Conservation (phyloP, 2,888 invertebrate genomes). For the Polymixis lichenea region DNA sequence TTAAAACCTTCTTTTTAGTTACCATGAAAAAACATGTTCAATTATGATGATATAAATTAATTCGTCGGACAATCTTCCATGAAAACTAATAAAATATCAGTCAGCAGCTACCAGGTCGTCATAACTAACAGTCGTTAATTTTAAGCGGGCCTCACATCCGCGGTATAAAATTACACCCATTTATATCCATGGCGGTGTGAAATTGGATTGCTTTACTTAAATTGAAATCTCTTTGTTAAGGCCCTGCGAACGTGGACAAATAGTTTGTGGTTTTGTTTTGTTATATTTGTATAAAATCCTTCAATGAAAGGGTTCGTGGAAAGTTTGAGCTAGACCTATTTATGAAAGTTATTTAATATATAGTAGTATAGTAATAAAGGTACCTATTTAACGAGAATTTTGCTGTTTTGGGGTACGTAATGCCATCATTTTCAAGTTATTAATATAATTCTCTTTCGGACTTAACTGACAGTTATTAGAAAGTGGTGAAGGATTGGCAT, state of each 20-base stretch:
- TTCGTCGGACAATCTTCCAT: constrained; percentile 11
- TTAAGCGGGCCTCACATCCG: constrained; percentile 64
- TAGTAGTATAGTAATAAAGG: background rate
- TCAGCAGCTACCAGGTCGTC: constrained; percentile 60
- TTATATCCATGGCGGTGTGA: constrained; percentile 80
- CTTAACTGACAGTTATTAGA: background rate
- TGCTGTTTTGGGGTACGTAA: background rate
- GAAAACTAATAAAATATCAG: constrained; percentile 49
- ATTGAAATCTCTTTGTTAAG: constrained; percentile 78
- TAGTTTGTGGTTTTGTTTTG: constrained; percentile 43
- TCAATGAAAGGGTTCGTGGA: constrained; percentile 18
- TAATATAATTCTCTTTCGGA: background rate
- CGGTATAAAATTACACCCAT: constrained; percentile 76
- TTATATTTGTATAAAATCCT: constrained; percentile 27
- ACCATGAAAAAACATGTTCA: too few relatives aligned
- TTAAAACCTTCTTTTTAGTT: too few relatives aligned
- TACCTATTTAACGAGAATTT: background rate
- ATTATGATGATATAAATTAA: background rate
- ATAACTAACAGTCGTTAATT: constrained; percentile 70
- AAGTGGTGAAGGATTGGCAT: too few relatives aligned
- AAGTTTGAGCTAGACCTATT: constrained; percentile 7
- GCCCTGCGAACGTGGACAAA: constrained; percentile 40
- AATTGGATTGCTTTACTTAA: constrained; percentile 82
- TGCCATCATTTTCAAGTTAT: background rate
- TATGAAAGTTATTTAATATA: constrained; percentile 5